phyloP scores from a whole-genome alignment of 1,140 invertebrate genomes.

The Radopholus similis region DNA sequence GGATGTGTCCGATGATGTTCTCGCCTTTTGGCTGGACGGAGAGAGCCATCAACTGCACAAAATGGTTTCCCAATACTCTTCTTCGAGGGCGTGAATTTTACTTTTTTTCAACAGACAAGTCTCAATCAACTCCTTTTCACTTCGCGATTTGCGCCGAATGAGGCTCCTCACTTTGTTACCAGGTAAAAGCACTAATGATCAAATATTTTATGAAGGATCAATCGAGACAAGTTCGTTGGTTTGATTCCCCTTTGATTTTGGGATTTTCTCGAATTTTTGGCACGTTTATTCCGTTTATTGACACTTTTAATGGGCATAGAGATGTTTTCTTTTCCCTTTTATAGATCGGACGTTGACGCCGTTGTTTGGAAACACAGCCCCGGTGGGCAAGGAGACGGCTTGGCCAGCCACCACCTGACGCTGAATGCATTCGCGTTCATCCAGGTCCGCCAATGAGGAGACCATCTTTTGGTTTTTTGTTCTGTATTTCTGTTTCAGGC shows the following conservation, averaged over 20 bases:
- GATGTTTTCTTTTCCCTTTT: neutral
- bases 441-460: neutral
- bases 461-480: slow-evolving; percentile 11
- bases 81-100: neutral
- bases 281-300: neutral
- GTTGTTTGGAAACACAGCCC: slow-evolving; percentile 14
- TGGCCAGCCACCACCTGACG: slow-evolving; percentile 1
- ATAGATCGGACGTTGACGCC: slow-evolving; percentile 11
- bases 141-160: neutral
- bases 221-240: too few species aligned
- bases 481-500: slow-evolving; percentile 9
- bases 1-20: slow-evolving; percentile 1
- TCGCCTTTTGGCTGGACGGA: slow-evolving; percentile 14
- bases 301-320: neutral
- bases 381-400: neutral
- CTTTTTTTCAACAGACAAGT: neutral
- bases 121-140: slow-evolving; percentile 24
- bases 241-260: neutral
- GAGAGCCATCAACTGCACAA: slow-evolving; percentile 8
- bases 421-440: slow-evolving; percentile 21
- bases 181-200: too few species aligned
- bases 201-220: too few species aligned
- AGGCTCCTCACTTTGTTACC: slow-evolving; percentile 7
- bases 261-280: neutral
- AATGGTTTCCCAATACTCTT: neutral